Conservation (phyloP, 1,140 invertebrate species). For the Drosophila ambigua region DNA sequence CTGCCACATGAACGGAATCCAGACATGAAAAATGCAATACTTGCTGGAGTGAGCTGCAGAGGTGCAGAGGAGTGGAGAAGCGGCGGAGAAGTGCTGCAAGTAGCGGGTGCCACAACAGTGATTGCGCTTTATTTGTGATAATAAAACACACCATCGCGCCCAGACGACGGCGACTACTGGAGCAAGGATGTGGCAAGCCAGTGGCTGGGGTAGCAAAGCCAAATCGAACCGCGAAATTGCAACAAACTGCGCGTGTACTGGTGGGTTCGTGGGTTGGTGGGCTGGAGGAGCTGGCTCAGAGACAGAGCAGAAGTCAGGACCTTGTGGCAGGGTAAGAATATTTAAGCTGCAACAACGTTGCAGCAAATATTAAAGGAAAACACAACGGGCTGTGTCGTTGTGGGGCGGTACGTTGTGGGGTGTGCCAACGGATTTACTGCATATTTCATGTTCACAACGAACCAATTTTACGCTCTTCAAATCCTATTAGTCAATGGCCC, state of each 20-base stretch:
- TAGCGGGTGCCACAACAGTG: slow-evolving; percentile 78
- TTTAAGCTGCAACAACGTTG: slow-evolving; percentile 77
- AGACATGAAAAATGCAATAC: slow-evolving; percentile 56
- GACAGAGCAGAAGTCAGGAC: slow-evolving; percentile 73
- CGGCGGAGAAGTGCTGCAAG: slow-evolving; percentile 27
- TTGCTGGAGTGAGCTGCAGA: slow-evolving; percentile 12
- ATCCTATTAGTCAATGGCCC: slow-evolving; percentile 84
- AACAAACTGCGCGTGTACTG: slow-evolving; percentile 81
- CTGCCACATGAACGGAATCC: slow-evolving; percentile 75
- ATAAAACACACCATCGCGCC: slow-evolving; percentile 80
- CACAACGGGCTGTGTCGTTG: slow-evolving; percentile 21
- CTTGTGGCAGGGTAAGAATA: slow-evolving; percentile 67
- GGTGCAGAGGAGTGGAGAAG: slow-evolving; percentile 1
- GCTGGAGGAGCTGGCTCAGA: slow-evolving; percentile 11
- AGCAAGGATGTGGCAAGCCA: not conserved
- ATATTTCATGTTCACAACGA: slow-evolving; percentile 84
- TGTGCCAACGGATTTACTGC: slow-evolving; percentile 83
- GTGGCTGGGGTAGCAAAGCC: not conserved
- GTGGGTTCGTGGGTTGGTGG: not conserved
- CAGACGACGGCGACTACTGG: slow-evolving; percentile 45
- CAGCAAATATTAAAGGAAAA: slow-evolving; percentile 80
- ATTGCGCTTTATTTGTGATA: slow-evolving; percentile 83
- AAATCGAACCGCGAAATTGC: slow-evolving; percentile 82
- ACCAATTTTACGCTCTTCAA: slow-evolving; percentile 84
- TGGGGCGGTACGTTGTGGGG: slow-evolving; percentile 18